These are phyloP conservation scores for Tupiocoris notatus DNA, from an alignment of 2,888 invertebrate species.

Conservation along the genomic window DNA sequence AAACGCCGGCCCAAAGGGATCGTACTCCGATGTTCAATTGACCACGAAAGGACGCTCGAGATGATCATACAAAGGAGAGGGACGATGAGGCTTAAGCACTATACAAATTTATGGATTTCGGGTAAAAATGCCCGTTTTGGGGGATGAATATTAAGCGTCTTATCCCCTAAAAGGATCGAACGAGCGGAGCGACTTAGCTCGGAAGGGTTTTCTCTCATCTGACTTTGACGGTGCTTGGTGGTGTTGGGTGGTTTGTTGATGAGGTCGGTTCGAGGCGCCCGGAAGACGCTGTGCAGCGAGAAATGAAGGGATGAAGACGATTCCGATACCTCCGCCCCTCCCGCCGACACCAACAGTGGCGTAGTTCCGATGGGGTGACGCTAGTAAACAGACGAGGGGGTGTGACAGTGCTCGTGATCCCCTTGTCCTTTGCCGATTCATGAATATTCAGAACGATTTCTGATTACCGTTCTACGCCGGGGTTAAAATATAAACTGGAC, in stretches of 20 bases:
- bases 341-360: neutral
- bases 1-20: neutral
- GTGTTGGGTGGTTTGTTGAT: neutral
- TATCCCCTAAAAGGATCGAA: conserved; percentile 34
- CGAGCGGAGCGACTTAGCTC: too few species aligned
- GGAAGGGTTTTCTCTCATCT: neutral
- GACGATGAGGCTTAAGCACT: neutral
- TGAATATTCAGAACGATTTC: conserved; percentile 36
- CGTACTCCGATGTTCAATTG: neutral
- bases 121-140: conserved; percentile 14
- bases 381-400: neutral
- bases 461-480: conserved; percentile 23
- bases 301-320: neutral
- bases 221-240: neutral
- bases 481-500: conserved; percentile 36
- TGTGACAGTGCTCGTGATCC: neutral
- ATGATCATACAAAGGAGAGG: neutral
- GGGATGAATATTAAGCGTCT: conserved; percentile 35
- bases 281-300: neutral
- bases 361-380: neutral
- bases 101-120: conserved; percentile 1
- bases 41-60: neutral
- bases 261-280: neutral
- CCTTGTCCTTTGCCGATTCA: neutral
- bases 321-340: neutral